These are phyloP conservation scores for Calliphora vicina DNA, from an alignment of 1,140 invertebrate genomes.

Conservation along the genomic window DNA sequence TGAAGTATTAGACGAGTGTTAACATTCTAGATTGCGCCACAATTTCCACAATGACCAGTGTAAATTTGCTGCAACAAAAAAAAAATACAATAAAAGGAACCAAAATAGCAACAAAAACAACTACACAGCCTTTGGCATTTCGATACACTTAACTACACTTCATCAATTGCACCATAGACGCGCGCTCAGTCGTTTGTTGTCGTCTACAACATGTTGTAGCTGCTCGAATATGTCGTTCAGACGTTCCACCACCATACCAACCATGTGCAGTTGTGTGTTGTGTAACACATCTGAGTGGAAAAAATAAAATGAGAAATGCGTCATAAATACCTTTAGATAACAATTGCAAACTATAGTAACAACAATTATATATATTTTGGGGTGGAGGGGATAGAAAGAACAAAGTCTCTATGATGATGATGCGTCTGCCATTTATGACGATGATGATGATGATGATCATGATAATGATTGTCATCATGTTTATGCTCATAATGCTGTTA, in stretches of 20 bases:
- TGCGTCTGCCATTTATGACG: neutral
- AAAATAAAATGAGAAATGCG: conserved; percentile 18
- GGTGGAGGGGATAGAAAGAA: neutral
- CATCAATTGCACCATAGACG: conserved; percentile 25
- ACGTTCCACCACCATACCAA: neutral
- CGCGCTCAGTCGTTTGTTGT: neutral
- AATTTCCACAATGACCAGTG: conserved; percentile 10
- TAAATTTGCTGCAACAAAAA: neutral
- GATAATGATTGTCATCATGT: neutral
- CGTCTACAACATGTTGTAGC: neutral
- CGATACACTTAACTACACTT: conserved; percentile 31
- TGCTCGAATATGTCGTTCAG: neutral
- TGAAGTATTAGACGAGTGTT: conserved; percentile 26
- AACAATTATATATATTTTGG: too few relatives aligned
- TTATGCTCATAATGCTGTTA: neutral
- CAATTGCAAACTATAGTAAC: neutral
- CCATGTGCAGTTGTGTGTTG: neutral
- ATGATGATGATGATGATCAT: neutral
- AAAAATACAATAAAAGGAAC: neutral
- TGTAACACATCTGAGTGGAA: neutral
- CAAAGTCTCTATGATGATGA: neutral
- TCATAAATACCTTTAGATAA: conserved; percentile 30
- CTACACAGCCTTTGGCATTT: conserved; percentile 15
- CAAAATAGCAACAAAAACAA: neutral
- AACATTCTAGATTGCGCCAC: conserved; percentile 32